Percentiles rank a stretch among this genome's conserved stretches.
These are phyloP conservation scores for Sander vitreus DNA, from an alignment of 2,113 vertebrate species.

Conservation along the genomic window DNA sequence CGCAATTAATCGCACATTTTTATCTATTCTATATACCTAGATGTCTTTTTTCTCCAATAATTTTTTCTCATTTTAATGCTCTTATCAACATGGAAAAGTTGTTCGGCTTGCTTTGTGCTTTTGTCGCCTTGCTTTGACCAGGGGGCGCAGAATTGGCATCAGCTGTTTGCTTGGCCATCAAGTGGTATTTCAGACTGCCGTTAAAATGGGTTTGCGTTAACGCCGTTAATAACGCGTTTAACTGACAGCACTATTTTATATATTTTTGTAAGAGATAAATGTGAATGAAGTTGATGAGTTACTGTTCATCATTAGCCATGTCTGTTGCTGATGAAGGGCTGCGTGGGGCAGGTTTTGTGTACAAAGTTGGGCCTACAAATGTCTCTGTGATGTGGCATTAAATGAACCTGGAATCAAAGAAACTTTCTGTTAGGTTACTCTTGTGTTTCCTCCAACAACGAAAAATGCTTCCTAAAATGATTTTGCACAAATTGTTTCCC, in stretches of 20 bases:
- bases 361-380: not conserved
- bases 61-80: no score
- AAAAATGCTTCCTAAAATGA: not conserved
- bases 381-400: not conserved
- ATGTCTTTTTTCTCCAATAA: no score
- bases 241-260: not conserved
- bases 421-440: not conserved
- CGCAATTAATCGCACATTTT: no score
- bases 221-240: no score
- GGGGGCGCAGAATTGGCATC: no score
- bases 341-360: not conserved
- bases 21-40: no score
- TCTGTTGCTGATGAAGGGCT: not conserved
- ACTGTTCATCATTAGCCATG: not conserved
- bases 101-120: no score
- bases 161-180: no score
- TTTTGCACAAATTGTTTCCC: not conserved
- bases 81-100: no score
- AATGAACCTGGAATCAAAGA: not conserved
- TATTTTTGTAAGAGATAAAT: not conserved
- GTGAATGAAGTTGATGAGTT: not conserved
- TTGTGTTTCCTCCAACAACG: not conserved
- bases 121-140: no score
- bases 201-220: no score
- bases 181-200: no score